These are phyloP conservation scores for Myodes glareolus DNA, from an alignment of 2,113 vertebrate species.

Conservation along the genomic window DNA sequence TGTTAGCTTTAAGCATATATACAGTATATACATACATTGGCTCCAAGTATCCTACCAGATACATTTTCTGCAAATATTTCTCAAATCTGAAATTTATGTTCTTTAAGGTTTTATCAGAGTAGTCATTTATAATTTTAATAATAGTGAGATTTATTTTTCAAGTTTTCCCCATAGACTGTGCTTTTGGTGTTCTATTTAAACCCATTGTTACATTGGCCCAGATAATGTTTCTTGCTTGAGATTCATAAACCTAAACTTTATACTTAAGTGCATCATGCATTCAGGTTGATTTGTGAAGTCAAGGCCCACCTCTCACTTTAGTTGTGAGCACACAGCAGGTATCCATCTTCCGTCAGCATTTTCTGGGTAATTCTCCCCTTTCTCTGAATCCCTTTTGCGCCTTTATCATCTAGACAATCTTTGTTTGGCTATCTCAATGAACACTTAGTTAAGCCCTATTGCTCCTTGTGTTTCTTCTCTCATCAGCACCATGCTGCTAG, in stretches of 20 bases:
- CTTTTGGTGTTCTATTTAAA: neutral
- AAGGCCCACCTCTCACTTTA: neutral
- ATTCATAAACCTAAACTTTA: neutral
- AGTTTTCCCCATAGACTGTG: neutral
- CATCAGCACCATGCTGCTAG: neutral
- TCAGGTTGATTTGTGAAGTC: neutral
- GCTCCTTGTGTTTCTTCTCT: neutral
- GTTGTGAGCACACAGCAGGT: no score
- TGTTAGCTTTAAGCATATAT: neutral
- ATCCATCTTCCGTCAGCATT: neutral
- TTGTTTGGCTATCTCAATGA: neutral
- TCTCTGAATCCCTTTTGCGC: neutral
- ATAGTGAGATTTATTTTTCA: neutral
- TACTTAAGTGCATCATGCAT: neutral
- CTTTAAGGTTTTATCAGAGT: neutral
- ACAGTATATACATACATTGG: neutral
- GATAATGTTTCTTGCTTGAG: neutral
- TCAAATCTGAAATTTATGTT: neutral
- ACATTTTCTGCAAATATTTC: neutral
- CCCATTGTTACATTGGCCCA: neutral
- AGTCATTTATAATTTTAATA: constrained; percentile 2
- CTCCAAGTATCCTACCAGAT: neutral
- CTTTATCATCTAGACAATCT: neutral
- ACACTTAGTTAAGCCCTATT: neutral
- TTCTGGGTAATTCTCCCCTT: neutral